A percentile compares a stretch with the other conserved stretches of the same genome.
phyloP scores from a whole-genome alignment of 1,140 invertebrate species.

The Apis mellifera region Amel_HAv3.1 CM009931.2:5184001-5184500 shows the following conservation, averaged over 20 bases:
- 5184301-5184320: slow-evolving; percentile 56
- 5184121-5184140: slow-evolving; percentile 35
- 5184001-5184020: slow-evolving; percentile 51
- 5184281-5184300: slow-evolving; percentile 46
- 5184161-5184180: background rate
- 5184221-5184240: slow-evolving; percentile 58
- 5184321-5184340: slow-evolving; percentile 52
- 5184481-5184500: background rate
- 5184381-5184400: slow-evolving; percentile 56
- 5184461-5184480: no score
- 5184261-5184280: slow-evolving; percentile 58
- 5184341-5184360: slow-evolving; percentile 70
- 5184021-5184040: slow-evolving; percentile 45
- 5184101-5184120: slow-evolving; percentile 54
- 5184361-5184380: slow-evolving; percentile 67
- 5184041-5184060: slow-evolving; percentile 64
- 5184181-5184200: background rate
- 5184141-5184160: background rate
- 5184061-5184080: slow-evolving; percentile 64
- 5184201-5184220: background rate
- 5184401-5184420: slow-evolving; percentile 35
- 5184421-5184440: background rate
- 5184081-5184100: slow-evolving; percentile 60
- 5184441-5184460: slow-evolving; percentile 15
- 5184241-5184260: slow-evolving; percentile 54